phyloP scores from a whole-genome alignment of 2,113 vertebrate genomes.

The Dryoscopus gambensis region DNA sequence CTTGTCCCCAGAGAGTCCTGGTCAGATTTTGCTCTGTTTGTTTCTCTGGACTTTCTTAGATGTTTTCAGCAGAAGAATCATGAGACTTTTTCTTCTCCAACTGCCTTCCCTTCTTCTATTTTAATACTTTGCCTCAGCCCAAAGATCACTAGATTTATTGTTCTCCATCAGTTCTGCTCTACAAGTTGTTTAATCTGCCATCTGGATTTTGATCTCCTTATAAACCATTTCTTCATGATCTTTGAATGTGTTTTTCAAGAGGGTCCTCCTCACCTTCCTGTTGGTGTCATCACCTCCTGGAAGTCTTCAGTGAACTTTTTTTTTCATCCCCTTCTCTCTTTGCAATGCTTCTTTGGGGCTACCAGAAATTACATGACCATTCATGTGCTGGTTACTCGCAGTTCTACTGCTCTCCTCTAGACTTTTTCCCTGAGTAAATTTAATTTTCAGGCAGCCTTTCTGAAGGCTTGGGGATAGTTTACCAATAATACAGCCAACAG shows the following conservation, averaged over 20 bases:
- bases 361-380: neutral
- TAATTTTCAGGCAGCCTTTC: neutral
- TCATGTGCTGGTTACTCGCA: neutral
- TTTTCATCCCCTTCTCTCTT: neutral
- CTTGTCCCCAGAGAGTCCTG: neutral
- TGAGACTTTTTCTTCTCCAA: neutral
- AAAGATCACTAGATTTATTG: neutral
- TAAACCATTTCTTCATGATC: neutral
- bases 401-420: neutral
- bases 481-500: neutral
- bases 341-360: neutral
- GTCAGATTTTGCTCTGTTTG: neutral
- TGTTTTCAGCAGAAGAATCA: neutral
- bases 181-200: neutral
- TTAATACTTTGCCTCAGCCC: neutral
- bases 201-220: neutral
- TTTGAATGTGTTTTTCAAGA: neutral
- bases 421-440: neutral
- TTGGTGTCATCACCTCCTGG: neutral
- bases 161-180: neutral
- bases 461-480: neutral
- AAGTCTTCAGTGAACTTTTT: neutral
- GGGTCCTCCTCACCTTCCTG: neutral
- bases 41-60: neutral
- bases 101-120: neutral